Evolutionary conservation across 2,797 vertebrate species (phyloP), one percentile per base, ranked within the genome.

Genomic region (Holocentrus rufus): DNA sequence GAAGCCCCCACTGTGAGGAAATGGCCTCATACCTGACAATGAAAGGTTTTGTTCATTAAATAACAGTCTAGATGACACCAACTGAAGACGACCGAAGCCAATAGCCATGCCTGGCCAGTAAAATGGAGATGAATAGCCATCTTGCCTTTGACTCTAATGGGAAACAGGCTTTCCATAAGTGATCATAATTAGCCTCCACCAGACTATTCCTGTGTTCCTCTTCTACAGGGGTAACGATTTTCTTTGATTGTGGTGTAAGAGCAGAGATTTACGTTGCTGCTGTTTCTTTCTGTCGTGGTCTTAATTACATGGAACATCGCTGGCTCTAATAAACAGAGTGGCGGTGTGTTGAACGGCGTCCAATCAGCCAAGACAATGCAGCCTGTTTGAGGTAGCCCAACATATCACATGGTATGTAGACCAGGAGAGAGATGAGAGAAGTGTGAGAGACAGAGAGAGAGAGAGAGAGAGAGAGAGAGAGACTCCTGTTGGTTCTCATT

Each of bases 401-500:
- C 25, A 72, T 78, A 65, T 84, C 76, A 87, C 74, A 72, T 84
- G 52, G 64, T 64, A 49, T 63, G 79, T 50, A 82, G 64, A 79
- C 65, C 72, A 36, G 42, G 57, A 20, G 49, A 66, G 60, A 70
- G 66, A 76, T 49, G 17, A 72, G 58, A 74, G 64, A 44, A 60
- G 67, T 14, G 31, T 70, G 64, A 69, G 76, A 69, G 81, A 25
- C 4, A 27, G 18, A 27, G 59, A 17, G 47, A 4, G 3, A 3
- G 34, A 42, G 36, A 18, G 20, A 18, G 20, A 7, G 50, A 25
- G 34, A 39, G 50, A 17, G 31, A 23, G 20, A 74, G 80, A 85
- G 58, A 82, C 79, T 89, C 85, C 76, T 72, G 83, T 85, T 88
- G 81, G 77, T 82, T 88, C 69, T 87, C 82, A 71, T 66, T 89